Percentiles rank a stretch among this genome's conserved stretches.
Conservation (phyloP, 2,797 vertebrate genomes). For the Poeciliopsis presidionis region DNA sequence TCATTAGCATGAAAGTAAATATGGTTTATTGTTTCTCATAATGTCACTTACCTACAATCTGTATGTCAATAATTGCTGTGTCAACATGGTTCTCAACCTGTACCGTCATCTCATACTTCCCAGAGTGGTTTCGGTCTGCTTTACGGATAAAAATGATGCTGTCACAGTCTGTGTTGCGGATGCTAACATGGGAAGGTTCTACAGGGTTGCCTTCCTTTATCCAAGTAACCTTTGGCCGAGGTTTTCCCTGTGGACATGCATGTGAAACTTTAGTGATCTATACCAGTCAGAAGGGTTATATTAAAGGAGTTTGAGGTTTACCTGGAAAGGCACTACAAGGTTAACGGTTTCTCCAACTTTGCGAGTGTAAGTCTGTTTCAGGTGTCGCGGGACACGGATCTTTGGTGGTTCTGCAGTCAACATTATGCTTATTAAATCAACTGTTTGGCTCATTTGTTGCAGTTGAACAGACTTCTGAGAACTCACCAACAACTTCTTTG, state of each 20-base stretch:
- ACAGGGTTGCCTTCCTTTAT: slow-evolving; percentile 88
- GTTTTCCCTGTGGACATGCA: slow-evolving; percentile 85
- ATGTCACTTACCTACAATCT: slow-evolving; percentile 89
- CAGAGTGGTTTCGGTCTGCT: slow-evolving; percentile 93
- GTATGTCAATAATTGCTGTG: slow-evolving; percentile 90
- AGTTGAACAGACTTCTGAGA: slow-evolving; percentile 1
- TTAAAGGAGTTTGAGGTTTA: slow-evolving; percentile 59
- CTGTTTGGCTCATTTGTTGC: not conserved
- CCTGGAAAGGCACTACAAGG: slow-evolving; percentile 95
- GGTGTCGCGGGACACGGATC: slow-evolving; percentile 94
- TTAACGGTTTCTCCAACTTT: slow-evolving; percentile 96
- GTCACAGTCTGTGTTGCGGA: slow-evolving; percentile 95
- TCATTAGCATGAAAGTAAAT: not conserved
- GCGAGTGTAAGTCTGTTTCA: slow-evolving; percentile 94
- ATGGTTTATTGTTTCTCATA: not conserved
- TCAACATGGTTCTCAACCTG: slow-evolving; percentile 92
- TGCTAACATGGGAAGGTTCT: slow-evolving; percentile 89
- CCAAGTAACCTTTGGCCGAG: slow-evolving; percentile 93
- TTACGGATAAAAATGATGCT: slow-evolving; percentile 98
- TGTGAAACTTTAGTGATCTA: not conserved
- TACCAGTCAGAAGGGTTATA: not conserved
- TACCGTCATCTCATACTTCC: slow-evolving; percentile 92
- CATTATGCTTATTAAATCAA: not conserved
- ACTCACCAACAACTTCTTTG: slow-evolving; percentile 95
- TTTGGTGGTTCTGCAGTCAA: slow-evolving; percentile 89